Conservation (phyloP, 2,888 invertebrate genomes). For the Netelia inedita region DNA sequence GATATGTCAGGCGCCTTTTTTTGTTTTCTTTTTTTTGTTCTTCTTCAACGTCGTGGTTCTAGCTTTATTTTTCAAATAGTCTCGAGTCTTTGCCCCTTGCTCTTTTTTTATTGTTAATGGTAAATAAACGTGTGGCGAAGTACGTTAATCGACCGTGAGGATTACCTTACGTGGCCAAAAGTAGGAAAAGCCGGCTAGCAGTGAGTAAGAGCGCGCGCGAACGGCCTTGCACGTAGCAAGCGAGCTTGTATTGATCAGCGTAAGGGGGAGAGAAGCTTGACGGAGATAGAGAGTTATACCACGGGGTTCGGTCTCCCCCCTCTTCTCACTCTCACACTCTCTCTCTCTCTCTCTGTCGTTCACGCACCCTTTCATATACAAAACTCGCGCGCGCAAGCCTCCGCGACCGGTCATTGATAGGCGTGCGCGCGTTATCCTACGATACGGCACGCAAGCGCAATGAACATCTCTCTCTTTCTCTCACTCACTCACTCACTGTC, state of each 20-base stretch:
- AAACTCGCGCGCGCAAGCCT: conserved; percentile 48
- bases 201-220: conserved; percentile 76
- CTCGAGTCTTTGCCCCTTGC: too few species aligned
- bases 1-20: too few species aligned
- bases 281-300: conserved; percentile 32
- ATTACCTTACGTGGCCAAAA: conserved; percentile 46
- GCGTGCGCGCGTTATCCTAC: conserved; percentile 73
- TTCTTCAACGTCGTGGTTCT: too few species aligned
- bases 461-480: conserved; percentile 1
- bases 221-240: conserved; percentile 82
- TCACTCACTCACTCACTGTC: too few species aligned
- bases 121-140: background rate
- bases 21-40: too few species aligned
- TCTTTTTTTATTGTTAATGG: background rate
- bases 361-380: conserved; percentile 34
- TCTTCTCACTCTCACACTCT: conserved; percentile 26
- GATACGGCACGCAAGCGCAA: conserved; percentile 41
- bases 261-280: conserved; percentile 38
- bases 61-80: background rate
- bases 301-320: background rate
- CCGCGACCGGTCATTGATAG: conserved; percentile 82
- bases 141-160: conserved; percentile 37
- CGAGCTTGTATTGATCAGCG: conserved; percentile 55
- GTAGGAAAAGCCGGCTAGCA: conserved; percentile 57
- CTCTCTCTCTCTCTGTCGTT: conserved; percentile 23